Conservation (phyloP, 2,797 vertebrate genomes). For the Ceryle rudis region DNA sequence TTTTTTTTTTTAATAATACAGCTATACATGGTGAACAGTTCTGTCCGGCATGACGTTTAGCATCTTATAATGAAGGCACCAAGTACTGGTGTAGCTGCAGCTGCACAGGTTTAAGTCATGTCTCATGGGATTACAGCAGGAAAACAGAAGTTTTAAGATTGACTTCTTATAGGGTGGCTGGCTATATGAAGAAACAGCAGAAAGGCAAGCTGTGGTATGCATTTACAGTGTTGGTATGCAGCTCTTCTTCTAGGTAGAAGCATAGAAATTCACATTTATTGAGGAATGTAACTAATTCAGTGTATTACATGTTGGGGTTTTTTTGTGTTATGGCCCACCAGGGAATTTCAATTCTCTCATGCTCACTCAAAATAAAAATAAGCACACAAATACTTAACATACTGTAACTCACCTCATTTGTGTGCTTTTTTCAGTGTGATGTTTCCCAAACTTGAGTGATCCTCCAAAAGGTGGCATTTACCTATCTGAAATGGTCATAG, state of each 20-base stretch:
- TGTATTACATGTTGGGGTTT: not conserved
- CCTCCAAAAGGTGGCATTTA: not conserved
- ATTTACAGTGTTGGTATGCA: not conserved
- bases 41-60: not conserved
- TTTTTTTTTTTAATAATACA: not conserved
- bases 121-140: not conserved
- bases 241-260: not conserved
- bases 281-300: not conserved
- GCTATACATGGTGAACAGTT: not conserved
- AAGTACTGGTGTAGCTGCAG: not conserved
- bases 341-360: not conserved
- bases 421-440: not conserved
- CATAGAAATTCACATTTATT: not conserved
- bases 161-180: not conserved
- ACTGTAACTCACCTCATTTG: not conserved
- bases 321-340: not conserved
- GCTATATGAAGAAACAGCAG: not conserved
- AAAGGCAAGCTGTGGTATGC: not conserved
- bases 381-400: not conserved
- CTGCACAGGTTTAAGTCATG: fast-evolving
- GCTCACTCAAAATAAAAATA: not conserved
- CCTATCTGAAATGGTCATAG: not conserved
- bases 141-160: not conserved
- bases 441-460: not conserved
- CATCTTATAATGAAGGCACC: not conserved